Evolutionary conservation across 1,140 invertebrate genomes (phyloP).

Genomic region (Paraescarpia echinospica): DNA sequence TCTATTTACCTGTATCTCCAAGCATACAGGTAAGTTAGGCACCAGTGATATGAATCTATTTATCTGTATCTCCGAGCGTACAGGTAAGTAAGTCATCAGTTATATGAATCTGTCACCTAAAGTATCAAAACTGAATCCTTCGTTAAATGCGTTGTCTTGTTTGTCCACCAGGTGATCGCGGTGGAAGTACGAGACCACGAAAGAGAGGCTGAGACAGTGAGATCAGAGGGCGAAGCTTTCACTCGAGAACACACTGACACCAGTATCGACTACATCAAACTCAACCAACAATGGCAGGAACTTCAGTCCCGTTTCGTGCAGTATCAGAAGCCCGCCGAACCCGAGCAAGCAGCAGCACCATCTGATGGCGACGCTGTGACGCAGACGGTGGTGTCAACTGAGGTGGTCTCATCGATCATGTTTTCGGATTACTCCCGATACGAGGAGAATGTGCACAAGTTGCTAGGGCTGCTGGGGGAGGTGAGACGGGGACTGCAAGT

Average conservation of each 20-base stretch:
- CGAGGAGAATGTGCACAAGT: not conserved
- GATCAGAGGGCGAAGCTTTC: not conserved
- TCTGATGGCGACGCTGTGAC: not conserved
- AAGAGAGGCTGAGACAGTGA: not conserved
- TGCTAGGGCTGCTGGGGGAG: constrained; percentile 10
- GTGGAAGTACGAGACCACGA: constrained; percentile 1
- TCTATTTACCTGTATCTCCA: too few species aligned
- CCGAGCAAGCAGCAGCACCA: not conserved
- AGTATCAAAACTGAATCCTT: too few species aligned
- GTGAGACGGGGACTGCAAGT: not conserved
- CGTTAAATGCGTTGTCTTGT: not conserved
- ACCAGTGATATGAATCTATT: too few species aligned
- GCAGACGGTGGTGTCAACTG: not conserved
- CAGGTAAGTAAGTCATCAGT: too few species aligned
- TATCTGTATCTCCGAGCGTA: too few species aligned
- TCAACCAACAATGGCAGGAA: not conserved
- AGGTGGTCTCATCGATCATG: not conserved
- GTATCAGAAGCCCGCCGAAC: not conserved
- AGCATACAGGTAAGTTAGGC: too few species aligned
- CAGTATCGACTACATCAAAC: not conserved
- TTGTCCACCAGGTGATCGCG: constrained; percentile 11
- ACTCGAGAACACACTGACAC: not conserved
- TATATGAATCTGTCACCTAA: too few species aligned
- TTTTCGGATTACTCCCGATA: not conserved
- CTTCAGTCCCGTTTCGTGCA: not conserved